A percentile compares a stretch with the other conserved stretches of the same genome.
Conservation (phyloP, 2,113 vertebrate genomes). For the Tragulus kanchil region DNA sequence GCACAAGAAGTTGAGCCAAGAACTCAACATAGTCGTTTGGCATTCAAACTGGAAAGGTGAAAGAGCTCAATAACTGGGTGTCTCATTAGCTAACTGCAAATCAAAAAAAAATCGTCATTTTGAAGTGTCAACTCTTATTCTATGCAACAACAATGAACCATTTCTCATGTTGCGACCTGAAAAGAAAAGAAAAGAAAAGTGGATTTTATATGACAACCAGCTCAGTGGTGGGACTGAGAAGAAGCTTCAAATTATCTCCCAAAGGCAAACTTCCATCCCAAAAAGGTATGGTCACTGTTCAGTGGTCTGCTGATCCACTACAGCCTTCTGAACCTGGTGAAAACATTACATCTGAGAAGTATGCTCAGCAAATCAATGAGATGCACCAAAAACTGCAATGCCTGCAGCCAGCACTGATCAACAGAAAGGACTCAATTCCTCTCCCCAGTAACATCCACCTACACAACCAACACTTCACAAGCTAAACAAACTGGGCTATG, state of each 20-base stretch:
- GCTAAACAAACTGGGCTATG: neutral
- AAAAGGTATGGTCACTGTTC: neutral
- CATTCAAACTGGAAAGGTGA: neutral
- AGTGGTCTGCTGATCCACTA: neutral
- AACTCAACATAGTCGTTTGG: neutral
- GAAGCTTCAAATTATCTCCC: neutral
- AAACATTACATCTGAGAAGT: neutral
- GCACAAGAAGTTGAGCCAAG: neutral
- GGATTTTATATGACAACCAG: neutral
- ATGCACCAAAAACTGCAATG: neutral
- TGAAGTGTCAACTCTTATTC: neutral
- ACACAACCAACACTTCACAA: neutral
- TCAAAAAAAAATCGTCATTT: neutral
- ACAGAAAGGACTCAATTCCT: neutral
- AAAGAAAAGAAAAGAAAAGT: accelerated
- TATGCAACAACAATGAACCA: neutral
- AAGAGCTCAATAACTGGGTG: neutral
- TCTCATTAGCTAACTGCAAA: neutral
- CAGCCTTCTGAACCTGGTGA: neutral
- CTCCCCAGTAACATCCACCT: neutral
- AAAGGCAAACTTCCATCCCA: neutral
- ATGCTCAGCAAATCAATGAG: neutral
- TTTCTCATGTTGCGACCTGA: neutral
- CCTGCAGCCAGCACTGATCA: neutral
- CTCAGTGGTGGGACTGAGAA: neutral